Evolutionary conservation across 2,113 vertebrate genomes (phyloP).

Genomic region (Phalacrocorax brasilianus): DNA sequence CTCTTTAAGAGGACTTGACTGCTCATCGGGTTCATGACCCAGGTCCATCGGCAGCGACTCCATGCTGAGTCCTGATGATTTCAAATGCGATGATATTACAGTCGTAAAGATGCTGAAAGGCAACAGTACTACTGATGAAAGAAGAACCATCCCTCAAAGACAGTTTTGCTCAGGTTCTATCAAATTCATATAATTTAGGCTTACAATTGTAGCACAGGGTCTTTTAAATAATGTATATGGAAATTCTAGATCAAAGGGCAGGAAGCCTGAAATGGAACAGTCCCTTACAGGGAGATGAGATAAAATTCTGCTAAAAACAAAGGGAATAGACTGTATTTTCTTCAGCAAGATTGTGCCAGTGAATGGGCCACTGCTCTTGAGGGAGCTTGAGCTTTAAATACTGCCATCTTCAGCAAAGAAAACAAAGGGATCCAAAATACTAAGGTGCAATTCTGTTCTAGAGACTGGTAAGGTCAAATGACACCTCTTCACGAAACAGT

Average conservation of each 20-base stretch:
- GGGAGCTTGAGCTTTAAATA: neutral
- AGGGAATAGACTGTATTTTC: neutral
- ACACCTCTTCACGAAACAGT: neutral
- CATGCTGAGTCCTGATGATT: neutral
- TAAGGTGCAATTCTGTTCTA: neutral
- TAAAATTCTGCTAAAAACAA: neutral
- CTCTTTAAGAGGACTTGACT: neutral
- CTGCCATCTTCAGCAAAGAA: neutral
- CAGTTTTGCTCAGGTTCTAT: neutral
- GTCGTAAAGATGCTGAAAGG: neutral
- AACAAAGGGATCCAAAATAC: neutral
- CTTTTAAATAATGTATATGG: neutral
- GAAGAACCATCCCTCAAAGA: neutral
- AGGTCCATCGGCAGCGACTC: neutral
- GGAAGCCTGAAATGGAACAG: neutral
- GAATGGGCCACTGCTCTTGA: neutral
- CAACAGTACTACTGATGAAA: neutral
- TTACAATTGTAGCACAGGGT: neutral
- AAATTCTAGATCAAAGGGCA: constrained; percentile 5
- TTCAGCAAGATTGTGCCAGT: neutral
- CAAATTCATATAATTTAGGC: neutral
- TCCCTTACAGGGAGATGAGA: neutral
- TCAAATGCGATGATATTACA: neutral
- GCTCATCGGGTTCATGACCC: neutral
- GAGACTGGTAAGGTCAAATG: neutral